Conservation (phyloP, 2,113 vertebrate genomes). For the Phaethornis superciliosus region DNA sequence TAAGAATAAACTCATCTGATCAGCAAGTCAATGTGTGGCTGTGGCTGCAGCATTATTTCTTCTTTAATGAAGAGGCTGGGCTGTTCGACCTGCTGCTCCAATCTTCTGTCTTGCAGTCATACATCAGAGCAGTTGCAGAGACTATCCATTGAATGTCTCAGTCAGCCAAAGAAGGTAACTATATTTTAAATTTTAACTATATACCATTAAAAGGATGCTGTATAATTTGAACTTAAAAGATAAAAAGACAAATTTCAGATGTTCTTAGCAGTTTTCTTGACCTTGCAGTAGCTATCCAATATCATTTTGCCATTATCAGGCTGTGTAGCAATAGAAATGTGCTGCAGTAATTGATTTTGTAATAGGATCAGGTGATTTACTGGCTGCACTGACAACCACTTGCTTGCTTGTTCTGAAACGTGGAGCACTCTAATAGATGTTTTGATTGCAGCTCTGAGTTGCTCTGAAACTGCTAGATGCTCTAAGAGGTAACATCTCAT, state of each 20-base stretch:
- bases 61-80: constrained; percentile 99
- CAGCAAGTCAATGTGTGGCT: constrained; percentile 97
- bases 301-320: constrained; percentile 83
- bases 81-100: constrained; percentile 93
- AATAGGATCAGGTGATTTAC: constrained; percentile 95
- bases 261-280: constrained; percentile 77
- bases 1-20: constrained; percentile 80
- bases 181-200: constrained; percentile 72
- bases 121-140: constrained; percentile 94
- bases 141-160: constrained; percentile 88
- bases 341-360: constrained; percentile 94
- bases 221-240: constrained; percentile 56
- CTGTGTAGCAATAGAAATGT: constrained; percentile 83
- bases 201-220: constrained; percentile 55
- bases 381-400: constrained; percentile 86
- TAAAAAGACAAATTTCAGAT: constrained; percentile 71
- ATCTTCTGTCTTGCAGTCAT: constrained; percentile 92
- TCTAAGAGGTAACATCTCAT: constrained; percentile 56
- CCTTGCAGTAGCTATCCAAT: constrained; percentile 82
- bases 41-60: constrained; percentile 97
- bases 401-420: constrained; percentile 83
- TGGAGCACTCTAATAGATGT: constrained; percentile 84
- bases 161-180: constrained; percentile 95
- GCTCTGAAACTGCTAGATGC: constrained; percentile 74
- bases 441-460: constrained; percentile 76